Percentiles rank a stretch among this genome's conserved stretches.
These are phyloP conservation scores for Ellobium chinense DNA, from an alignment of 2,888 invertebrate genomes.

Conservation along the genomic window DNA sequence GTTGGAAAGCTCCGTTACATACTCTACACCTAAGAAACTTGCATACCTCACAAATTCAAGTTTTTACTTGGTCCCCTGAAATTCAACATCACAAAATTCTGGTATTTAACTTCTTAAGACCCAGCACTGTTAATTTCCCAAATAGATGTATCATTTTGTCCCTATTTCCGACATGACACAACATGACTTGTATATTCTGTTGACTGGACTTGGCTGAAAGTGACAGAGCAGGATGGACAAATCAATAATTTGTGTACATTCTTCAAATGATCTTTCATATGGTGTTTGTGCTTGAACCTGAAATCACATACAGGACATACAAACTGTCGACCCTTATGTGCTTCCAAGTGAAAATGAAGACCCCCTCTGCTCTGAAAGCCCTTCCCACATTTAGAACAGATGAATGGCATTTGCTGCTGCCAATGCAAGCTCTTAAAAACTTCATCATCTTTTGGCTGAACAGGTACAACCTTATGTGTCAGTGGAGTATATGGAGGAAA, in stretches of 20 bases:
- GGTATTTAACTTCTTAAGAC: too few species aligned
- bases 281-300: conserved; percentile 43
- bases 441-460: too few species aligned
- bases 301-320: conserved; percentile 36
- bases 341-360: conserved; percentile 34
- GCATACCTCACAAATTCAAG: too few species aligned
- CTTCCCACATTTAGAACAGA: conserved; percentile 38
- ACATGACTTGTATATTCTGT: conserved; percentile 9
- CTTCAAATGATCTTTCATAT: conserved; percentile 38
- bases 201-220: conserved; percentile 4
- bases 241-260: conserved; percentile 30
- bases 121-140: too few species aligned
- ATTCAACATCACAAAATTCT: too few species aligned
- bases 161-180: conserved; percentile 14
- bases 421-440: background rate
- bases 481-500: too few species aligned
- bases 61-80: too few species aligned
- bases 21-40: too few species aligned
- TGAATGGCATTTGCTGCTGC: conserved; percentile 11
- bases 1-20: too few species aligned
- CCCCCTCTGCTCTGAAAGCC: conserved; percentile 30
- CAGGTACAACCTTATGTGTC: too few species aligned
- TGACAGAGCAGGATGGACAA: conserved; percentile 8
- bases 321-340: conserved; percentile 29
- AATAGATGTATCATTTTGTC: too few species aligned